Evolutionary conservation across 2,797 vertebrate species (phyloP), one percentile per base, ranked within the genome.

Genomic region (Melanotaenia nigrans): DNA sequence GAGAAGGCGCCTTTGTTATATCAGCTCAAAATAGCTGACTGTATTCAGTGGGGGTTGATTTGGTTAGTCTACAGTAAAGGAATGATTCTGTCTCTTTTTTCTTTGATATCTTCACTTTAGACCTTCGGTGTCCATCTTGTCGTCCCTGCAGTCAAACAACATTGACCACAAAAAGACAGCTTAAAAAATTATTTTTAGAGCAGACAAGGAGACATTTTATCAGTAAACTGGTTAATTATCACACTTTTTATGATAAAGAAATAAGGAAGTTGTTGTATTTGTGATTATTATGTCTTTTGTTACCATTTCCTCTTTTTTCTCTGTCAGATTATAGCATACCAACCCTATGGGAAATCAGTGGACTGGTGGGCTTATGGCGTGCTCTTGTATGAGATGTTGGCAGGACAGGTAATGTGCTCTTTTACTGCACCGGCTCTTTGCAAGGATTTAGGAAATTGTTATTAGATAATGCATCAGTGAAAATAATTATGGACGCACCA

Each of bases 301-400:
- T 6, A 49, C 22, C 13, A 0, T 45, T 32, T 51, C 59, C 2
- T 20, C 5, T 53, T 63, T 33, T 45, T 59, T 66, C 64, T 57
- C 79, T 93, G 78, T 58, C 93, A 99, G 98, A 99, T 99, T 64
- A 99, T 99, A 65, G 98, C 98, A 1, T 99, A 99, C 83, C 98
- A 99, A 92, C 97, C 98, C 30, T 99, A 99, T 30, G 97, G 95
- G 61, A 99, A 97, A 88, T 99, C 98, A 0, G 98, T 99, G 92
- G 98, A 99, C 71, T 99, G 98, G 98, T 99, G 98, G 98, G 98
- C 98, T 0, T 99, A 97, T 0, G 98, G 98, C 53, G 98, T 99
- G 13, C 95, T 99, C 68, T 95, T 99, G 25, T 99, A 99, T 18
- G 98, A 99, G 87, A 99, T 99, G 98, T 71, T 99, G 88, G 98